A percentile compares a stretch with the other conserved stretches of the same genome.
Evolutionary conservation across 2,888 invertebrate species (phyloP).

Genomic region (Phymatocera aterrima): DNA sequence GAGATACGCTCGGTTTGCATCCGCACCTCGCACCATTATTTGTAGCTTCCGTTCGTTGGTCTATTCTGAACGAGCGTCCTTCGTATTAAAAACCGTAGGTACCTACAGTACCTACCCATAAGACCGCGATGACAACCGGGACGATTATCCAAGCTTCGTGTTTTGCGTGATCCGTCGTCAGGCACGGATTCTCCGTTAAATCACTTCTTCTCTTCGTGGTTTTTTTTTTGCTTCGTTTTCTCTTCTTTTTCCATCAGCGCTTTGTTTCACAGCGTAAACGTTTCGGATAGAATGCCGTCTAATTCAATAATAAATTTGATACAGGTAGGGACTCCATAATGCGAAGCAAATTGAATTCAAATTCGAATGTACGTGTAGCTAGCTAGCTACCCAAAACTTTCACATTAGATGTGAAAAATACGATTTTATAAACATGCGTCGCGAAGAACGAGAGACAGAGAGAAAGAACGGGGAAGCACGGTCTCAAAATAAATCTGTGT

Average conservation of each 20-base stretch:
- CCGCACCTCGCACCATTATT: conserved; percentile 72
- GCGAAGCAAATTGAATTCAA: not conserved
- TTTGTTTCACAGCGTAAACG: too few species aligned
- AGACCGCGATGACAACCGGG: not conserved
- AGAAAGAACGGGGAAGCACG: not conserved
- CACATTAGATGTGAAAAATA: not conserved
- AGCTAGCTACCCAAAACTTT: too few species aligned
- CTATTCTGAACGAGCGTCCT: conserved; percentile 63
- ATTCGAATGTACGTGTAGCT: too few species aligned
- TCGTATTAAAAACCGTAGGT: conserved; percentile 20
- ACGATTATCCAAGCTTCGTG: conserved; percentile 8
- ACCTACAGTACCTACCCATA: too few species aligned
- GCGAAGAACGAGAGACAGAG: not conserved
- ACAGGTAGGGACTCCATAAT: not conserved
- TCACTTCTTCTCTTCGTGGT: not conserved
- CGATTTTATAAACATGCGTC: not conserved
- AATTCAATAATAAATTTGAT: too few species aligned
- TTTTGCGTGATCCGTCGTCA: conserved; percentile 12
- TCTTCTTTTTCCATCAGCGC: too few species aligned
- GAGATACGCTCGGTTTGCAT: conserved; percentile 71
- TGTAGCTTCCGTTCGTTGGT: conserved; percentile 72
- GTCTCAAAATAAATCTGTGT: conserved; percentile 16
- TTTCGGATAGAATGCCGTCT: too few species aligned
- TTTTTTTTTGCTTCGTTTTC: too few species aligned
- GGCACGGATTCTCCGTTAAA: conserved; percentile 3